phyloP scores from a whole-genome alignment of 2,888 invertebrate genomes.

The Orchesellides sinensis region DNA sequence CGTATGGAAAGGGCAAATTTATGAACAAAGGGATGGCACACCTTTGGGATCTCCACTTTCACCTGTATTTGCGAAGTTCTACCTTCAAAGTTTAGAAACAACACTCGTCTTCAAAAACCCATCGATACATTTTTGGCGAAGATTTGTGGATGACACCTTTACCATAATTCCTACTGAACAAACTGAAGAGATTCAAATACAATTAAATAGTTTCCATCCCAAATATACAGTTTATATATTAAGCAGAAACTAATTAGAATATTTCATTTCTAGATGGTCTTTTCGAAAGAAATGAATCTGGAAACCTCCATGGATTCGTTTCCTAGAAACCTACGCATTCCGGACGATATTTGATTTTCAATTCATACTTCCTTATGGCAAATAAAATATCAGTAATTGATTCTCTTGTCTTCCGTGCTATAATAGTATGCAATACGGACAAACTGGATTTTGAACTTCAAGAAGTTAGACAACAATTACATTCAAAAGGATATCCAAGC shows the following conservation, averaged over 20 bases:
- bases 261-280: conserved; percentile 42
- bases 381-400: conserved; percentile 46
- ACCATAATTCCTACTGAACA: neutral
- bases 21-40: conserved; percentile 16
- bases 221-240: conserved; percentile 38
- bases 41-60: conserved; percentile 48
- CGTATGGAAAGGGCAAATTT: neutral
- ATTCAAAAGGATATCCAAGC: neutral
- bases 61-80: conserved; percentile 49
- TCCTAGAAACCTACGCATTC: conserved; percentile 37
- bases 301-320: neutral
- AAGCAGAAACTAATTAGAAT: neutral
- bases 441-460: neutral
- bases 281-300: neutral
- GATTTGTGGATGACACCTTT: conserved; percentile 58
- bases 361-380: conserved; percentile 8
- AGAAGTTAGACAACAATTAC: neutral
- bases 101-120: neutral
- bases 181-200: neutral
- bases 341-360: conserved; percentile 22
- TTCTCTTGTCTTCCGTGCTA: conserved; percentile 28
- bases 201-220: conserved; percentile 23
- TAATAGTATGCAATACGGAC: conserved; percentile 14
- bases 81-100: conserved; percentile 30
- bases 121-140: conserved; percentile 19